These are phyloP conservation scores for Malacoraja senta DNA, from an alignment of 2,797 vertebrate genomes.

Conservation along the genomic window DNA sequence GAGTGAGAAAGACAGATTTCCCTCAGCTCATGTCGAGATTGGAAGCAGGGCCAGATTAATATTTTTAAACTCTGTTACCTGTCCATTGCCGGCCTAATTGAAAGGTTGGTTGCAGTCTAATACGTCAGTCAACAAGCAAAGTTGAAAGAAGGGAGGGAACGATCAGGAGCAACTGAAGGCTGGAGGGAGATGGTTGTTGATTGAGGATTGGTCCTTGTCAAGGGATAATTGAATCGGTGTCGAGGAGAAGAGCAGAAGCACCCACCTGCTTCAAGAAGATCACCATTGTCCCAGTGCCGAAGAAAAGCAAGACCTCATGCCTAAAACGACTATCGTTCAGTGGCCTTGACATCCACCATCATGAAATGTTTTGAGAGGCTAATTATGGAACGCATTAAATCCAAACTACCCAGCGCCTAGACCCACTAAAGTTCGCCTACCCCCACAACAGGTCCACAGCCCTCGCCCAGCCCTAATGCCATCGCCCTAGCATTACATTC, in stretches of 20 bases:
- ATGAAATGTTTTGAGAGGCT: no score
- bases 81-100: not conserved
- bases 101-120: not conserved
- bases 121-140: not conserved
- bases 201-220: not conserved
- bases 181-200: not conserved
- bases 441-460: no score
- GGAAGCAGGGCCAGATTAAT: not conserved
- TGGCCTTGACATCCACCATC: no score
- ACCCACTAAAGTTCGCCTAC: no score
- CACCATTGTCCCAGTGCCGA: no score
- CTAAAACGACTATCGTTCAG: no score
- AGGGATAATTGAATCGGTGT: not conserved
- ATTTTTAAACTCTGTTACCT: not conserved
- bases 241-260: not conserved
- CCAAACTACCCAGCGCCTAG: no score
- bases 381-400: no score
- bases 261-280: no score
- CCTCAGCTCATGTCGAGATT: not conserved
- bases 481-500: no score
- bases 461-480: no score
- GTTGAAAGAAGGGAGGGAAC: not conserved
- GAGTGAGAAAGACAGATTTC: not conserved
- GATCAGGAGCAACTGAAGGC: not conserved
- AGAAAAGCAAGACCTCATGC: no score